Percentiles rank a stretch among this genome's conserved stretches.
Evolutionary conservation across 2,113 vertebrate genomes (phyloP).

Genomic region (Tychaedon coryphoeus): DNA sequence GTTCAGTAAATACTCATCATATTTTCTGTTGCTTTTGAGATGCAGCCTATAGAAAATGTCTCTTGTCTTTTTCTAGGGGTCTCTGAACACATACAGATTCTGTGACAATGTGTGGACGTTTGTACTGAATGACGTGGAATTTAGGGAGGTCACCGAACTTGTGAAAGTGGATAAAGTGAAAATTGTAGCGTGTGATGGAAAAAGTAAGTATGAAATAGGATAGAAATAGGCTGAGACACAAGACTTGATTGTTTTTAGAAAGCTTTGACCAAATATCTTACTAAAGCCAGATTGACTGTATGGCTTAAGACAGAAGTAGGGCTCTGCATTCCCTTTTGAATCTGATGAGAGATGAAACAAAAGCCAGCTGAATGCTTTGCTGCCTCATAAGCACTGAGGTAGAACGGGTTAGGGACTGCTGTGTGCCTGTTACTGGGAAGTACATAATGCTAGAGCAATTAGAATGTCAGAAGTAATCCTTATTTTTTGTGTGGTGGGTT

Average conservation of each 20-base stretch:
- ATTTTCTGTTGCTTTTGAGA: not conserved
- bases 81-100: constrained; percentile 97
- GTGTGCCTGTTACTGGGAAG: not conserved
- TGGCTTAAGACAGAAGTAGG: not conserved
- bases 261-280: not conserved
- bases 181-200: constrained; percentile 98
- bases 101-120: constrained; percentile 99
- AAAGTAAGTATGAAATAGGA: constrained; percentile 79
- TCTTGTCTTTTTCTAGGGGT: constrained; percentile 82
- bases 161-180: constrained; percentile 99
- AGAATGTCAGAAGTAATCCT: not conserved
- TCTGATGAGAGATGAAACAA: not conserved
- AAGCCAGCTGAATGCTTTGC: not conserved
- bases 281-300: not conserved
- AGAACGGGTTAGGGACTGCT: not conserved
- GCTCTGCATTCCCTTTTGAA: not conserved
- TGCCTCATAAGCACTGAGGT: not conserved
- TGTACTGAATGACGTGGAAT: constrained; percentile 97
- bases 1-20: not conserved
- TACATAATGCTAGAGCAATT: not conserved
- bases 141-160: constrained; percentile 96
- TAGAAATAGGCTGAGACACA: not conserved
- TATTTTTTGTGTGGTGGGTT: not conserved
- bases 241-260: not conserved
- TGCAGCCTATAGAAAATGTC: not conserved